Conservation (phyloP, 2,113 vertebrate species). For the Diphyllodes magnificus region DNA sequence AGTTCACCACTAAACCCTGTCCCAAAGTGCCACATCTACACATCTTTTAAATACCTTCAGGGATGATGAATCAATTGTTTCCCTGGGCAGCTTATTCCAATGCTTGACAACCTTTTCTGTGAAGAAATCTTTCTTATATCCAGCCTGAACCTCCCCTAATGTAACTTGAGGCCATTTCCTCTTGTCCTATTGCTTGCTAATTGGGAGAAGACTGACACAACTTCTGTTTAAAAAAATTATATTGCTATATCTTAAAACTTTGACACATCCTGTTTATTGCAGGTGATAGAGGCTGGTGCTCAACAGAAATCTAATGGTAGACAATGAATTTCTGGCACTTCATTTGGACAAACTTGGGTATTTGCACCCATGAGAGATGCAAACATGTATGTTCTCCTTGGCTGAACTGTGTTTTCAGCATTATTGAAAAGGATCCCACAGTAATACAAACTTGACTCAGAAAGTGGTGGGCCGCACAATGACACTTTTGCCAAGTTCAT, state of each 20-base stretch:
- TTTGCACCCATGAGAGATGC: neutral
- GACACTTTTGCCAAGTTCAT: neutral
- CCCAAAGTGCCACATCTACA: neutral
- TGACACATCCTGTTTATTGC: neutral
- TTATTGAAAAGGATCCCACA: neutral
- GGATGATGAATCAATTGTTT: neutral
- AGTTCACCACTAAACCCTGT: neutral
- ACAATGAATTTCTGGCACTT: neutral
- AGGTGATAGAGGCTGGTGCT: neutral
- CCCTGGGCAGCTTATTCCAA: neutral
- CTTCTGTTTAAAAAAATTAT: neutral
- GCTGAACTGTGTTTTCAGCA: neutral
- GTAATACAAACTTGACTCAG: neutral
- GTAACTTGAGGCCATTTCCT: neutral
- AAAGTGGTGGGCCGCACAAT: neutral
- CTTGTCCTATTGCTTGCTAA: neutral
- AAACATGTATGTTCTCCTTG: neutral
- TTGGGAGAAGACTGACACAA: neutral
- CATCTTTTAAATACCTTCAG: neutral
- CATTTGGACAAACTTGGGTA: neutral
- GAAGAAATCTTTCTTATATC: neutral
- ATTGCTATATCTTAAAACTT: neutral
- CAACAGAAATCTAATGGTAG: neutral
- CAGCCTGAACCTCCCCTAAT: neutral
- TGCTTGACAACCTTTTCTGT: neutral